Base-by-base conservation (phyloP, 92 coral and sea anemone genomes). In the Phenganax stokvisi region DNA sequence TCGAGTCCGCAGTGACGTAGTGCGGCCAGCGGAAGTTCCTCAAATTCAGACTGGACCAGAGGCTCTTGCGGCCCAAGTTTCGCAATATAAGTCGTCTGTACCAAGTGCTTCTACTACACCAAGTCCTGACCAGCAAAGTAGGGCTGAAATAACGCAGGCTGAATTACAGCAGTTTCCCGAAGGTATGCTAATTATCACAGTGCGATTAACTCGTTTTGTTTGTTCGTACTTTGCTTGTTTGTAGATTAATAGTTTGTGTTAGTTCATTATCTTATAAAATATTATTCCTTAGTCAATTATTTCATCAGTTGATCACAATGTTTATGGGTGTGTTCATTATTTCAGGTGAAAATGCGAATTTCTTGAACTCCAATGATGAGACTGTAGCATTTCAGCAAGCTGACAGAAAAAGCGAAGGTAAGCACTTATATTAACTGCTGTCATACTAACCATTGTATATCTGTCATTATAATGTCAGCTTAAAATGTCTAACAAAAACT, bases 21-120 rank as follows among this genome's bases (percentile, higher is more conserved):
- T 31, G 51, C 67, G 62, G 8, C 83, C 83, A 62, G 74, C 51
- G 61, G 68, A 20, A n/a, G 74, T 79, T 62, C 83, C 83, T 10
- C 74, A 64, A 28, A 79, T 79, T 16, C 83, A 79, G 63, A 79
- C 83, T 6, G 56, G 69, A 51, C 83, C 83, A 9, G 83, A 79
- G 65, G 83, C 83, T 51, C 28, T 63, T 5, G 83, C 83, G 12
- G 83, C 83, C 29, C 83, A 79, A 62, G 74, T 79, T 58, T 17
- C 83, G 9, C 73, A 64, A 17, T 79, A 79, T 55, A 60, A 77
- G 53, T 77, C 81, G 8, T 30, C 71, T 47, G 53, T 62, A 59
- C 53, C 72, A 59, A 60, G 67, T 52, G 1, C 65, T 59, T 0
- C 74, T 29, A 20, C 54, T 76, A 61, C 68, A 55, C 53, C 20